Percentiles rank a stretch among this genome's conserved stretches.
phyloP scores from a whole-genome alignment of 2,888 invertebrate genomes.

The Tryphoninae sp. region DNA sequence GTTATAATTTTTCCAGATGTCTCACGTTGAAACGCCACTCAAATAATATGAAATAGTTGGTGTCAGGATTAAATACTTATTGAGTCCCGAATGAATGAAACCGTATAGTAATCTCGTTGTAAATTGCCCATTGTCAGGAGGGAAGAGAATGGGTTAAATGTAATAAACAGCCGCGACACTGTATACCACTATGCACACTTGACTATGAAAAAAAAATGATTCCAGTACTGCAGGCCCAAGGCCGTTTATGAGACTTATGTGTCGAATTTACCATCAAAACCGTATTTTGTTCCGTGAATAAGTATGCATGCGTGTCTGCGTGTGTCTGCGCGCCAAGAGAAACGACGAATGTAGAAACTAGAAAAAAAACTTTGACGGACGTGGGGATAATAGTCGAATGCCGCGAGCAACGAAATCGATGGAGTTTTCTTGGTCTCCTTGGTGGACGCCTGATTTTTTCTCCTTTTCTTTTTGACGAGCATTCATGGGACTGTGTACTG shows the following conservation, averaged over 20 bases:
- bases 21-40: conserved; percentile 9
- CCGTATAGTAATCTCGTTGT: conserved; percentile 4
- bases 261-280: conserved; percentile 35
- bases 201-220: conserved; percentile 31
- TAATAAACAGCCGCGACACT: conserved; percentile 16
- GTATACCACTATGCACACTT: conserved; percentile 8
- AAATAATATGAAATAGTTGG: neutral
- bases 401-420: conserved; percentile 56
- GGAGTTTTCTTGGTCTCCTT: conserved; percentile 55
- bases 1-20: conserved; percentile 3
- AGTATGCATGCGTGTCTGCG: conserved; percentile 8
- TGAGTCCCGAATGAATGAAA: conserved; percentile 40
- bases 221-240: conserved; percentile 47
- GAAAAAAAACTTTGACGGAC: conserved; percentile 61
- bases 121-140: neutral
- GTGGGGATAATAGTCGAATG: conserved; percentile 61
- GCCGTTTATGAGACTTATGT: conserved; percentile 50
- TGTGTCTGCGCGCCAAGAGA: conserved; percentile 32
- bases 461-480: conserved; percentile 40
- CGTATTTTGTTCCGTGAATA: conserved; percentile 41
- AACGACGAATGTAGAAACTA: conserved; percentile 39
- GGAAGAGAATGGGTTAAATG: conserved; percentile 1
- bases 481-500: conserved; percentile 39
- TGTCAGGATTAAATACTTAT: conserved; percentile 23
- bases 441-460: conserved; percentile 54